Evolutionary conservation across 2,113 vertebrate genomes (phyloP).

Genomic region (Sinocyclocheilus maitianheensis): DNA sequence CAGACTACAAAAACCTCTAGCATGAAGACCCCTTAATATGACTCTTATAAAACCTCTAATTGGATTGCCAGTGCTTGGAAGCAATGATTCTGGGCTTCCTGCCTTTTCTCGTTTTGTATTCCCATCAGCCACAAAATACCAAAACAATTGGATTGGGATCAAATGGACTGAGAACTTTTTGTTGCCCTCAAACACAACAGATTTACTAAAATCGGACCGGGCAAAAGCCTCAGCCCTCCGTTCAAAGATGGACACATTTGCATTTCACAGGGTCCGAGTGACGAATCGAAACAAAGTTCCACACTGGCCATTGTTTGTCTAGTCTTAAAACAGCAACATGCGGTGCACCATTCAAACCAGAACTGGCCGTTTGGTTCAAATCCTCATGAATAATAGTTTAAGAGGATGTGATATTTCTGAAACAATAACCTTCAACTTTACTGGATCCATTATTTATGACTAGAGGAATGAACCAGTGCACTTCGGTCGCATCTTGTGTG

Average conservation of each 20-base stretch:
- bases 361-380: neutral
- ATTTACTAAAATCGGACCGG: slow-evolving; percentile 77
- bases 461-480: slow-evolving; percentile 53
- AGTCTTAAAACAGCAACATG: slow-evolving; percentile 76
- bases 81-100: slow-evolving; percentile 69
- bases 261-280: slow-evolving; percentile 79
- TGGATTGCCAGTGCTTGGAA: slow-evolving; percentile 84
- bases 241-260: slow-evolving; percentile 76
- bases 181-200: slow-evolving; percentile 66
- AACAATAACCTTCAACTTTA: slow-evolving; percentile 19
- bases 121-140: slow-evolving; percentile 64
- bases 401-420: neutral
- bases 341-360: neutral
- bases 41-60: slow-evolving; percentile 94
- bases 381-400: neutral
- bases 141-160: slow-evolving; percentile 71
- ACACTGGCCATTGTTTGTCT: slow-evolving; percentile 76
- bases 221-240: slow-evolving; percentile 74
- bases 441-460: neutral
- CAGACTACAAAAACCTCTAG: too few relatives aligned
- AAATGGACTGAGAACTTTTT: slow-evolving; percentile 66
- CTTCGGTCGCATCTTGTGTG: slow-evolving; percentile 5
- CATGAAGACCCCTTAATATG: slow-evolving; percentile 88
- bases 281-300: slow-evolving; percentile 81
- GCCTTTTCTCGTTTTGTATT: slow-evolving; percentile 66